Evolutionary conservation across 2,113 vertebrate genomes (phyloP), one percentile per base, ranked within the genome.

Genomic region (Hemibates koningsi): DNA sequence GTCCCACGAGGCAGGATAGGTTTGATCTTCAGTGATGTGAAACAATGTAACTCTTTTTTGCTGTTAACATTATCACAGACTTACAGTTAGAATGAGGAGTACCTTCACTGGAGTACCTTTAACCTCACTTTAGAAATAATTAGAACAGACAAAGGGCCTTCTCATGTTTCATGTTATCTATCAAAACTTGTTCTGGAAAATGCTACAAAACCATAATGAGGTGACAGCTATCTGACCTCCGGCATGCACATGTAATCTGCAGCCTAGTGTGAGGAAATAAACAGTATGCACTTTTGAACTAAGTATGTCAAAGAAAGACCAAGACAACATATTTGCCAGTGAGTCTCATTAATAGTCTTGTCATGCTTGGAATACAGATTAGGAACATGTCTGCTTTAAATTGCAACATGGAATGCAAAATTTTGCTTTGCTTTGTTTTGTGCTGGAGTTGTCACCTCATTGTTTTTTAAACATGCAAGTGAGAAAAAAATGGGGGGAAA

Each of bases 341-440:
- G 45, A 78, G 73, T 34, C 68, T 86, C 71, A 89, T 89, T 89
- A 87, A 84, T 45, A 88, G 63, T 81, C 52, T 11, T 1, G 9
- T 82, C 86, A 83, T 87, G 84, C 52, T 36, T 82, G 19, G 89
- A 88, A 88, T 88, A 88, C 82, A 90, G 87, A 90, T 88, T 73
- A 80, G 41, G 76, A 88, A 54, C 61, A 90, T 19, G 53, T 79
- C 48, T 68, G 32, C 36, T 29, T 9, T 78, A 83, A 89, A 82
- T 88, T 90, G 56, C 84, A 85, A 82, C 84, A 89, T 24, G 12
- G 59, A 52, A 48, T 90, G 81, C 16, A 92, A 87, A 57, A 19
- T 59, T 85, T 79, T 41, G 27, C 68, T 80, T 56, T 53, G 83
- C 80, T 86, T 38, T 82, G 27, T 63, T 81, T 50, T 80, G 52